Conservation (phyloP, 2,113 vertebrate genomes). For the Cacatua alba region DNA sequence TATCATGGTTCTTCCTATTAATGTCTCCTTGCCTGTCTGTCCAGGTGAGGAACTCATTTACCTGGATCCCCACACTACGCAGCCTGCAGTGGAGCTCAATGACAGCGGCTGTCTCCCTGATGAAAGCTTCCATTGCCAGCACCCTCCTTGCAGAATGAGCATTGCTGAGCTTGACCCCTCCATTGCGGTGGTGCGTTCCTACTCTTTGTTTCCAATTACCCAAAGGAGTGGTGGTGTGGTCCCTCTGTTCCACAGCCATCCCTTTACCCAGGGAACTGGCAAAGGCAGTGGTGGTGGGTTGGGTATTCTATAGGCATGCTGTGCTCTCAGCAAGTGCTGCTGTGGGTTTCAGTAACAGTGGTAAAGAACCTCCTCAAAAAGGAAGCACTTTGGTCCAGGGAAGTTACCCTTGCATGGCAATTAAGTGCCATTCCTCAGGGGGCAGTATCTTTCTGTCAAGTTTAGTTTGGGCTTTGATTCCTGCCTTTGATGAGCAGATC, state of each 20-base stretch:
- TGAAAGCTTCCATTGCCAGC: slow-evolving; percentile 95
- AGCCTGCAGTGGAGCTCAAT: slow-evolving; percentile 84
- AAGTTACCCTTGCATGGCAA: neutral
- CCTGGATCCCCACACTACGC: slow-evolving; percentile 96
- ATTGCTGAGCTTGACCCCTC: slow-evolving; percentile 96
- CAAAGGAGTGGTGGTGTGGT: neutral
- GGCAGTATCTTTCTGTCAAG: neutral
- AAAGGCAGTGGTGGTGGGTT: neutral
- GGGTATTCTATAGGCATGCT: neutral
- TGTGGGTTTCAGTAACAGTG: fast-evolving
- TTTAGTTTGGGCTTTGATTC: neutral
- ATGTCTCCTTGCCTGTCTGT: neutral
- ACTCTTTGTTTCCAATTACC: neutral
- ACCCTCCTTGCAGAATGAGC: slow-evolving; percentile 95
- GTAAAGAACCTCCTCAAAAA: neutral
- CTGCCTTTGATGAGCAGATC: neutral
- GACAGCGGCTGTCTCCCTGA: slow-evolving; percentile 82
- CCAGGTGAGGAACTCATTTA: slow-evolving; percentile 95
- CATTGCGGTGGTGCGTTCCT: slow-evolving; percentile 88
- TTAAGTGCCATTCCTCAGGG: neutral
- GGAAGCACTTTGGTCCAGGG: neutral
- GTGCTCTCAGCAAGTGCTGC: neutral
- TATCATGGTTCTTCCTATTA: neutral
- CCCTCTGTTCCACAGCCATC: neutral
- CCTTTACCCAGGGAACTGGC: neutral